Conservation (phyloP, 2,797 vertebrate species). For the Halcyon leucocephala region DNA sequence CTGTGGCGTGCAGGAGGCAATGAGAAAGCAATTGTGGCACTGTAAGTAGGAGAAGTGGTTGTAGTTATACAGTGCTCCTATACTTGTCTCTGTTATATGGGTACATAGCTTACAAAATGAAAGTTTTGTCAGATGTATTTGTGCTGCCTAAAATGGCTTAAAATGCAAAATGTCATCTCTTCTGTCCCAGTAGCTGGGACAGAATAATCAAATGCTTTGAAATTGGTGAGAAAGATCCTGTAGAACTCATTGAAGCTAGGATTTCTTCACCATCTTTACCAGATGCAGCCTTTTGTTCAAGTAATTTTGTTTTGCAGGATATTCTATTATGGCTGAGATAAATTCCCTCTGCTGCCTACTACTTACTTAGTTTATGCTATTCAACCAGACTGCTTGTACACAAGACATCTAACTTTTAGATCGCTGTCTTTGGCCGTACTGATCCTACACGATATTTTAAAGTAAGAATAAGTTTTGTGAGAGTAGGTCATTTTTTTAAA, state of each 20-base stretch:
- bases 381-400: not conserved
- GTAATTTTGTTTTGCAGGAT: not conserved
- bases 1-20: slow-evolving; percentile 89
- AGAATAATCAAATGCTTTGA: not conserved
- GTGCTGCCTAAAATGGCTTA: not conserved
- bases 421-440: not conserved
- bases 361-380: not conserved
- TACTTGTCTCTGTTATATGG: not conserved
- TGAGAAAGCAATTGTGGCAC: slow-evolving; percentile 83
- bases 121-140: not conserved
- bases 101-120: rapidly evolving
- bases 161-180: not conserved
- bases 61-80: rapidly evolving
- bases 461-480: not conserved
- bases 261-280: not conserved
- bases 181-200: not conserved
- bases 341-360: not conserved
- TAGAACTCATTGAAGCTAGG: not conserved
- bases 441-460: not conserved
- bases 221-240: not conserved
- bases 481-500: not conserved
- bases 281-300: not conserved
- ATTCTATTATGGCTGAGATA: not conserved
- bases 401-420: not conserved
- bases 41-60: slow-evolving; percentile 80